Percentiles rank a stretch among this genome's conserved stretches.
phyloP scores from a whole-genome alignment of 2,888 invertebrate species.

The Lomographa bimaculata region DNA sequence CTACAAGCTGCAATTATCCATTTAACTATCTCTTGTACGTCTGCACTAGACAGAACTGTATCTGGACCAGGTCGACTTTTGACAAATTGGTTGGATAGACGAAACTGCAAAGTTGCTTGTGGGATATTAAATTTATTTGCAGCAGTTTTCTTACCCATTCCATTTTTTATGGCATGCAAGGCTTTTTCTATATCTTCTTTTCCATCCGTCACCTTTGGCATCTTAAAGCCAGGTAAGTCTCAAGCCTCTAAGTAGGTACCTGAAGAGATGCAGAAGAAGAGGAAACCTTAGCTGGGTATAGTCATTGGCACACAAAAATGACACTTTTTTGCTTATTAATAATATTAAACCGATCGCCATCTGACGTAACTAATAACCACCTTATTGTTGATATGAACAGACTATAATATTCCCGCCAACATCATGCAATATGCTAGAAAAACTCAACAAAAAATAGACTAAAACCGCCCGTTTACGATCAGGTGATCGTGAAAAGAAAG shows the following conservation, averaged over 20 bases:
- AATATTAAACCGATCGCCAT: background rate
- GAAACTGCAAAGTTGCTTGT: constrained; percentile 34
- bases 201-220: background rate
- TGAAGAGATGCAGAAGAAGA: no score
- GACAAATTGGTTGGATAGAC: constrained; percentile 24
- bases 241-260: no score
- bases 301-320: background rate
- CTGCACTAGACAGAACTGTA: constrained; percentile 28
- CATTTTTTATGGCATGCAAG: constrained; percentile 30
- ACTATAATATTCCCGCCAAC: no score
- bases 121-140: constrained; percentile 33
- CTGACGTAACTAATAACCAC: no score
- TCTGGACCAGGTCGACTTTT: constrained; percentile 34
- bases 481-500: constrained; percentile 1
- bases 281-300: no score
- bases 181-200: constrained; percentile 22
- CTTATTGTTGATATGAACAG: no score
- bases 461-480: constrained; percentile 4
- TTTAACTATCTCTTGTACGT: constrained; percentile 31
- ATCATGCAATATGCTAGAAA: no score
- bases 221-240: background rate
- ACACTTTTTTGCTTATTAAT: background rate
- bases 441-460: background rate
- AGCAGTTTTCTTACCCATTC: constrained; percentile 33
- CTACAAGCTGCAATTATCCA: constrained; percentile 29